phyloP scores from a whole-genome alignment of 2,888 invertebrate species.

The Cryptophagus acutangulus region DNA sequence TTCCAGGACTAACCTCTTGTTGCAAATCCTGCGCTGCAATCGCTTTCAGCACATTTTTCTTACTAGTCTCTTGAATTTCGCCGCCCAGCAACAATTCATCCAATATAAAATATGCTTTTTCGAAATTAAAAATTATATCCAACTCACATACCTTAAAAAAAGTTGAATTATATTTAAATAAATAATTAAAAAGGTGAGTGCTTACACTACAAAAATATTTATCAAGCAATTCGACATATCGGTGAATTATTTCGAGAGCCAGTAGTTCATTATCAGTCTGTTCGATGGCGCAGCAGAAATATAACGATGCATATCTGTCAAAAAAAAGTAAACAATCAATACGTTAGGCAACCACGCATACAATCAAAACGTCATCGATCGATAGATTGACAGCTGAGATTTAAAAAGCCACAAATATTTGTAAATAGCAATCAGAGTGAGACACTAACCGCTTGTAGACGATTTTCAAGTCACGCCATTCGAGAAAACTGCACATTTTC shows the following conservation, averaged over 20 bases:
- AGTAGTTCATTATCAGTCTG: slow-evolving; percentile 96
- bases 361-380: no score
- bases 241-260: slow-evolving; percentile 94
- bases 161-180: slow-evolving; percentile 9
- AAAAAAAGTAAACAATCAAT: no score
- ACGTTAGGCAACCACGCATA: background rate
- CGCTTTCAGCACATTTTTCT: slow-evolving; percentile 98
- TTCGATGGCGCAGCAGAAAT: slow-evolving; percentile 99
- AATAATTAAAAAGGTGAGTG: slow-evolving; percentile 32
- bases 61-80: slow-evolving; percentile 98
- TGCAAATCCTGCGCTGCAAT: slow-evolving; percentile 98
- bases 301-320: slow-evolving; percentile 92
- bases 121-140: slow-evolving; percentile 99
- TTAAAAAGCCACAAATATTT: no score
- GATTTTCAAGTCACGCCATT: slow-evolving; percentile 98
- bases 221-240: slow-evolving; percentile 97
- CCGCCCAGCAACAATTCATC: slow-evolving; percentile 97
- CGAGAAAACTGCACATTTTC: slow-evolving; percentile 98
- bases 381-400: no score
- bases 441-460: slow-evolving; percentile 94
- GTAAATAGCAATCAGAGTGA: no score
- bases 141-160: slow-evolving; percentile 88
- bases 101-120: slow-evolving; percentile 98
- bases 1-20: slow-evolving; percentile 97
- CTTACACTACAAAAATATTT: slow-evolving; percentile 99